These are phyloP conservation scores for Drosophila tristis DNA, from an alignment of 1,140 invertebrate species.

Conservation along the genomic window DNA sequence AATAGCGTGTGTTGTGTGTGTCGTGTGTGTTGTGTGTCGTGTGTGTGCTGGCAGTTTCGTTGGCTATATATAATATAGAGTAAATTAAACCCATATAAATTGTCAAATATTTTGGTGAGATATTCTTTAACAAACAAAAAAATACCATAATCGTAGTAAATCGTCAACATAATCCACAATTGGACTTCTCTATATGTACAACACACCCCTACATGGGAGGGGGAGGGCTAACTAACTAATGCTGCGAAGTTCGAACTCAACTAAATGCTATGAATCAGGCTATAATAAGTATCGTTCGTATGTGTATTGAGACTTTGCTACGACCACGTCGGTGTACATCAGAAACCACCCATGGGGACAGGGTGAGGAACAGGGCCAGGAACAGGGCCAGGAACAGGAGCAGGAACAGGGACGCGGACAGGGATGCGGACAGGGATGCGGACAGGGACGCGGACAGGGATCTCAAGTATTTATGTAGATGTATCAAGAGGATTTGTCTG, in stretches of 20 bases:
- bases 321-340: neutral
- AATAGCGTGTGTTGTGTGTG: slow-evolving; percentile 29
- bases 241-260: slow-evolving; percentile 22
- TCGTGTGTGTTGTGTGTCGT: slow-evolving; percentile 7
- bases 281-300: slow-evolving; percentile 2
- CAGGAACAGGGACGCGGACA: no score
- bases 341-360: neutral
- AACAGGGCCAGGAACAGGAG: neutral
- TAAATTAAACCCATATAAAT: neutral
- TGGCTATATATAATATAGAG: slow-evolving; percentile 29
- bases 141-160: neutral
- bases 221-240: slow-evolving; percentile 34
- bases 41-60: slow-evolving; percentile 53
- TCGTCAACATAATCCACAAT: slow-evolving; percentile 29
- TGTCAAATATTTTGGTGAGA: neutral
- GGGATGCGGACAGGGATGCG: no score
- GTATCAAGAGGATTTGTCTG: slow-evolving; percentile 47
- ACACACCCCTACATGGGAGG: slow-evolving; percentile 18
- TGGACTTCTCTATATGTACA: slow-evolving; percentile 38
- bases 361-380: neutral
- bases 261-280: slow-evolving; percentile 36
- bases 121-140: slow-evolving; percentile 6
- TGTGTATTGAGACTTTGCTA: neutral
- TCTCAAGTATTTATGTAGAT: neutral
- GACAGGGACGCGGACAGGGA: slow-evolving; percentile 3